Conservation (phyloP, 2,888 invertebrate species). For the Emmelina monodactyla region DNA sequence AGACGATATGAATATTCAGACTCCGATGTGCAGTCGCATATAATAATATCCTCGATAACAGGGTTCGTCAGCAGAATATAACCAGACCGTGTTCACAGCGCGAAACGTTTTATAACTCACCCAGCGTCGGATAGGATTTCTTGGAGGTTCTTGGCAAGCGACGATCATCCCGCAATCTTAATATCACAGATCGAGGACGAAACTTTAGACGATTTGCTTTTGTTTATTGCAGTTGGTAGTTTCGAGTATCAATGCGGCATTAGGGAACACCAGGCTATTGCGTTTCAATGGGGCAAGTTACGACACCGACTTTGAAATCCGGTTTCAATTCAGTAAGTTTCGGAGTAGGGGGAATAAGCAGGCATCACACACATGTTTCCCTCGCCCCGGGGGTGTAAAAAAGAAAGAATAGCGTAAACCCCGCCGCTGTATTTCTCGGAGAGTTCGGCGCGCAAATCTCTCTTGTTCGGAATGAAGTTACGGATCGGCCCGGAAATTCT, state of each 20-base stretch:
- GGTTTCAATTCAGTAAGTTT: constrained; percentile 43
- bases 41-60: constrained; percentile 49
- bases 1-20: constrained; percentile 52
- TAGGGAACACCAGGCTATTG: neutral
- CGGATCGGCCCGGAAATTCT: constrained; percentile 47
- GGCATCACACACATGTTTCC: constrained; percentile 43
- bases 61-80: constrained; percentile 56
- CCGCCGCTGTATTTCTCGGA: neutral
- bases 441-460: constrained; percentile 34
- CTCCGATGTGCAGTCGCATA: constrained; percentile 32
- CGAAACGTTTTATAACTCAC: constrained; percentile 36
- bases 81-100: constrained; percentile 12
- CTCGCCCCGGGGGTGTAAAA: constrained; percentile 36
- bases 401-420: constrained; percentile 35
- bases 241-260: neutral
- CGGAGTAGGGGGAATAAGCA: constrained; percentile 52
- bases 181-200: constrained; percentile 16
- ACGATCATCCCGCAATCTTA: constrained; percentile 20
- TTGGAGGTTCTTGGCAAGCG: constrained; percentile 30
- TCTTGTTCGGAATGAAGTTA: constrained; percentile 54
- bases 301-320: constrained; percentile 39
- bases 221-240: neutral
- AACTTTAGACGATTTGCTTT: constrained; percentile 10
- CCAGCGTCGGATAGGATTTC: constrained; percentile 23
- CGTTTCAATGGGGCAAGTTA: constrained; percentile 19